Base-by-base conservation (phyloP, 2,888 invertebrate genomes). In the Neuroscelio doddi region DNA sequence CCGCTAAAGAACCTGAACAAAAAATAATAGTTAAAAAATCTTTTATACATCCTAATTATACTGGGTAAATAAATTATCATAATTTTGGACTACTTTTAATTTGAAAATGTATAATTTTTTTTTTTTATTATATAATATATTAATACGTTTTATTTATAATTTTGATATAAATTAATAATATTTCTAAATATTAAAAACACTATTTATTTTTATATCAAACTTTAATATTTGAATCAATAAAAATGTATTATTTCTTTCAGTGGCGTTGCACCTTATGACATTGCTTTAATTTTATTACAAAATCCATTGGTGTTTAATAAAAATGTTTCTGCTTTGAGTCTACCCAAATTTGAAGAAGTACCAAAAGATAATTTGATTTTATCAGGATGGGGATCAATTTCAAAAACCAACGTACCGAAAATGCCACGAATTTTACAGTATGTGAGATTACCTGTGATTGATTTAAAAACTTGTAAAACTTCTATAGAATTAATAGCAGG, bases 341-440 rank as follows among this genome's bases (percentile, higher is more conserved):
- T 87, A 15, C 86, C 87, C 1, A 63, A 56, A 12, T 49, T 59
- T 7, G 77, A 72, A 26, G 27, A 51, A 8, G 59, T 69, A 5
- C 78, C 80, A 5, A 46, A 53, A 1, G 85, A 85, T 30, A 52
- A 69, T 38, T 80, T 81, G 0, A 77, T 80, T 1, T 80, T 87
- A 4, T 83, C 85, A 10, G 87, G 87, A 42, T 87, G 87, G 87
- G 87, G 87, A 21, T 85, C 85, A 29, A 77, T 76, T 12, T 72
- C 76, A 3, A 52, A 68, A 0, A 73, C 70, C 24, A 46, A 52
- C 0, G 38, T 55, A 2, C 57, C 68, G 1, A 32, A 55, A 8
- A 70, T 75, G 67, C 85, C 85, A 0, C 45, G 68, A 8, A 69
- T 53, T 12, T 77, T 86, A 12, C 85, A 85, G 39, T 77, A 68